A percentile compares a stretch with the other conserved stretches of the same genome.
Evolutionary conservation across 2,113 vertebrate genomes (phyloP).

Genomic region (Copsychus sechellarum): DNA sequence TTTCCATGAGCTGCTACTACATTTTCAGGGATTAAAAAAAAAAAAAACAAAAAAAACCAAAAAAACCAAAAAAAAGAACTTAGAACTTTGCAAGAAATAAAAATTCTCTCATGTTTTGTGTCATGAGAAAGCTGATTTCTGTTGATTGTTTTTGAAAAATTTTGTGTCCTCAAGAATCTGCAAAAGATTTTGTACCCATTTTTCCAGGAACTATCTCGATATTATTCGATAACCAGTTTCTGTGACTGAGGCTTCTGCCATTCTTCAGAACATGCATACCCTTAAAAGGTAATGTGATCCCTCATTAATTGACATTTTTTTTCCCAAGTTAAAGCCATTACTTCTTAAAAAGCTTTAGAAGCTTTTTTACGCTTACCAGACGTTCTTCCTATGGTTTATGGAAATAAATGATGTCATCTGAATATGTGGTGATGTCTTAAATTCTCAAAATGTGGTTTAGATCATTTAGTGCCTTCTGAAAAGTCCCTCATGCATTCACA

Average conservation of each 20-base stretch:
- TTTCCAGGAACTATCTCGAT: neutral
- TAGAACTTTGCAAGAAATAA: neutral
- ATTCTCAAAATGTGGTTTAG: constrained; percentile 20
- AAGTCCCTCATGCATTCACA: neutral
- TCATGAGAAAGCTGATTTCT: neutral
- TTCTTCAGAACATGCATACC: neutral
- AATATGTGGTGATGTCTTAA: neutral
- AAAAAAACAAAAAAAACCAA: neutral
- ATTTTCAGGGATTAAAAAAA: neutral
- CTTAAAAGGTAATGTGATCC: neutral
- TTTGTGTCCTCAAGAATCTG: neutral
- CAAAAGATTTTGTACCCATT: neutral
- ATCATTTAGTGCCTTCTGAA: neutral
- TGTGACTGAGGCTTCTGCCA: neutral
- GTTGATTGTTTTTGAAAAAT: neutral
- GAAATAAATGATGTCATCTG: constrained; percentile 49
- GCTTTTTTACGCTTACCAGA: neutral
- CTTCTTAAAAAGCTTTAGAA: constrained; percentile 41
- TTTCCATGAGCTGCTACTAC: neutral
- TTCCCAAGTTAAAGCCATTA: constrained; percentile 26
- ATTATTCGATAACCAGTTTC: neutral
- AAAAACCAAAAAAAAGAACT: neutral
- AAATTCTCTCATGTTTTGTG: neutral
- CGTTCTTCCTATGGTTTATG: constrained; percentile 35
- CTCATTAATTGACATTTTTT: constrained; percentile 16